Percentiles rank a stretch among this genome's conserved stretches.
Evolutionary conservation across 1,140 invertebrate species (phyloP).

Genomic region (Drosophila melanogaster): Release_6_plus_ISO1_MT NC_004354.4:10671501-10672000

Average conservation of each 20-base stretch:
- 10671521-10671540: not conserved
- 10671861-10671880: not conserved
- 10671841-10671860: not conserved
- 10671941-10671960: conserved; percentile 52
- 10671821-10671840: conserved; percentile 45
- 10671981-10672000: conserved; percentile 76
- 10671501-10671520: too few relatives aligned
- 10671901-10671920: not conserved
- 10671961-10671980: conserved; percentile 74
- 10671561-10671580: conserved; percentile 9
- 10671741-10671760: conserved; percentile 61
- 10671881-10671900: not conserved
- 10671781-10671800: conserved; percentile 68
- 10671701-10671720: not conserved
- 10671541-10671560: conserved; percentile 38
- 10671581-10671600: not conserved
- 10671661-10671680: conserved; percentile 24
- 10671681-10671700: not conserved
- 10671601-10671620: conserved; percentile 17
- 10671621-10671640: conserved; percentile 72
- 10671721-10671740: not conserved
- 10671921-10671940: not conserved
- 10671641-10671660: conserved; percentile 75
- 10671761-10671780: conserved; percentile 80
- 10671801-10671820: conserved; percentile 51